Percentiles rank a stretch among this genome's conserved stretches.
These are phyloP conservation scores for Trichoplusia ni DNA, from an alignment of 1,140 invertebrate species.

Conservation along the genomic window DNA sequence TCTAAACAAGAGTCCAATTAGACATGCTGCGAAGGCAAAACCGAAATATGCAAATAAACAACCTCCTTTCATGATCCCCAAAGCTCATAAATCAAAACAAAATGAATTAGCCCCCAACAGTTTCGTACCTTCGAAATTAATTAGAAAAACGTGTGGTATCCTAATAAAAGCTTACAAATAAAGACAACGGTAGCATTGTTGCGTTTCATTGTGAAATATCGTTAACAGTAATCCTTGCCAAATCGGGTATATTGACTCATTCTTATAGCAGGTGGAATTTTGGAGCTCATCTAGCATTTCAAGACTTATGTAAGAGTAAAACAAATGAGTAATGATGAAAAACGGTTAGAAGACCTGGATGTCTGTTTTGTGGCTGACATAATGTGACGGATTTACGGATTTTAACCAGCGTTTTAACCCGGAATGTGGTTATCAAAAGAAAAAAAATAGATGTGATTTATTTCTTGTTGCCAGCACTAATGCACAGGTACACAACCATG, in stretches of 20 bases:
- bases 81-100: not conserved
- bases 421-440: too few species aligned
- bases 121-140: slow-evolving; percentile 2
- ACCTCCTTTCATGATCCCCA: not conserved
- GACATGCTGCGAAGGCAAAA: too few species aligned
- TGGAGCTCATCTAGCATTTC: too few species aligned
- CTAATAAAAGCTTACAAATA: slow-evolving; percentile 22
- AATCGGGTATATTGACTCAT: slow-evolving; percentile 3
- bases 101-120: not conserved
- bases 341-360: not conserved
- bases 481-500: too few species aligned
- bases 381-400: too few species aligned
- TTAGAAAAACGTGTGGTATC: slow-evolving; percentile 8
- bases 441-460: too few species aligned
- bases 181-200: slow-evolving; percentile 22
- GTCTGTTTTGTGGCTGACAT: too few species aligned
- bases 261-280: not conserved
- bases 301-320: too few species aligned
- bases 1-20: too few species aligned
- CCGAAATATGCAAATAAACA: too few species aligned
- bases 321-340: not conserved
- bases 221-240: slow-evolving; percentile 1
- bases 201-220: slow-evolving; percentile 18
- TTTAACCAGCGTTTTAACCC: too few species aligned
- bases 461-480: too few species aligned